A percentile compares a stretch with the other conserved stretches of the same genome.
Evolutionary conservation across 2,888 invertebrate species (phyloP).

Genomic region (Elmis aenea): DNA sequence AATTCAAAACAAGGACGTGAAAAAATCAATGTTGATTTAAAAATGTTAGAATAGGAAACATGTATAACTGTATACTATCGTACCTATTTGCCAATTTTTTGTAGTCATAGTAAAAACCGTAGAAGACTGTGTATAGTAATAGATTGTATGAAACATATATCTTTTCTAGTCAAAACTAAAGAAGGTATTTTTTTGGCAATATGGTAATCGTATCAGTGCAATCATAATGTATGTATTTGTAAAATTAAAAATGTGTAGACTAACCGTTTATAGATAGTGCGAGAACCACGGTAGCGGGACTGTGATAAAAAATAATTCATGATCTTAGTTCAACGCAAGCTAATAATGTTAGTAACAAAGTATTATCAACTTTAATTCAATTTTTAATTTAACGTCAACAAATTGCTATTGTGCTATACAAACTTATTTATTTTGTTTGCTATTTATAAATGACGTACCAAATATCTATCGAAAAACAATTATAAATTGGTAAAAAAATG

Average conservation of each 20-base stretch:
- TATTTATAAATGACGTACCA: no score
- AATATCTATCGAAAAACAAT: no score
- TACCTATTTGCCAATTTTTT: constrained; percentile 22
- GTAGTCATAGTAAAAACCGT: constrained; percentile 16
- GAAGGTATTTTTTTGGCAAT: constrained; percentile 20
- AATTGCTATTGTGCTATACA: no score
- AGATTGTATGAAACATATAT: constrained; percentile 17
- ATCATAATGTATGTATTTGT: constrained; percentile 36
- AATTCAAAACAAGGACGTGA: no score
- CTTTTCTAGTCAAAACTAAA: constrained; percentile 24
- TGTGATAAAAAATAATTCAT: constrained; percentile 46
- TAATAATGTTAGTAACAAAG: no score
- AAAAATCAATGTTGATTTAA: no score
- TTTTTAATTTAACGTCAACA: no score
- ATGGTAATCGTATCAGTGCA: constrained; percentile 22
- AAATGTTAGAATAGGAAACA: constrained; percentile 12
- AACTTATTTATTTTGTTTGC: no score
- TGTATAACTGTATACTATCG: constrained; percentile 15
- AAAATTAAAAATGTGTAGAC: constrained; percentile 35
- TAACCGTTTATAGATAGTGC: no score
- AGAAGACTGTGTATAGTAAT: constrained; percentile 7
- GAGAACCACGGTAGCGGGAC: constrained; percentile 38
- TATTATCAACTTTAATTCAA: no score
- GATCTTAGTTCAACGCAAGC: no score
- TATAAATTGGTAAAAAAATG: no score